Evolutionary conservation across 2,888 invertebrate species (phyloP).

Genomic region (Arctia plantaginis): DNA sequence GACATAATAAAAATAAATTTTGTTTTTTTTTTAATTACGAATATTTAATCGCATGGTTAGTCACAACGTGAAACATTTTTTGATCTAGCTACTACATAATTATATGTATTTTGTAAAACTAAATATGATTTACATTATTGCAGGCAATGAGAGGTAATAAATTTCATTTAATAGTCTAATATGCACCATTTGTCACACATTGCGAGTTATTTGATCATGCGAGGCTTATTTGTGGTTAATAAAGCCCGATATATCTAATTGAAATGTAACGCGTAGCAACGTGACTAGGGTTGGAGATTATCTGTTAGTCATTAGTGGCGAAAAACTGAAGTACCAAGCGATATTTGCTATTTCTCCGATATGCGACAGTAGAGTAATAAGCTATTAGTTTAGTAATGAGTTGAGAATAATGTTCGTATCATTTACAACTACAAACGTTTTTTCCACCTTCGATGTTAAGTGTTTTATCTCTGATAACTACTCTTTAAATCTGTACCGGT

Average conservation of each 20-base stretch:
- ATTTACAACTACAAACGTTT: neutral
- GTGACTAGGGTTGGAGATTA: conserved; percentile 1
- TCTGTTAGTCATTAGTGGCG: conserved; percentile 4
- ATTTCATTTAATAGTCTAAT: conserved; percentile 37
- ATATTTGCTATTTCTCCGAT: conserved; percentile 7
- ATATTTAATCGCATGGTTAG: no score
- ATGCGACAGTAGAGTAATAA: conserved; percentile 5
- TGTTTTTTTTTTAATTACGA: no score
- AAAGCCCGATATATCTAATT: neutral
- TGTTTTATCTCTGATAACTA: conserved; percentile 1
- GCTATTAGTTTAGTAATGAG: conserved; percentile 1
- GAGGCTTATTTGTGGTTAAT: conserved; percentile 27
- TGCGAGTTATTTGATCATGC: neutral
- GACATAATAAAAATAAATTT: no score
- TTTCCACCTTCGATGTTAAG: conserved; percentile 1
- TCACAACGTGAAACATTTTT: neutral
- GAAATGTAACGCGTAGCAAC: conserved; percentile 6
- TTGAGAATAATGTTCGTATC: neutral
- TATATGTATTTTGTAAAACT: neutral
- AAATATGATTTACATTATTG: neutral
- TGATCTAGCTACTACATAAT: neutral
- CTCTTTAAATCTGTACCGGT: neutral
- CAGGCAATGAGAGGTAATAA: conserved; percentile 8
- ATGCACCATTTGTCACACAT: conserved; percentile 37
- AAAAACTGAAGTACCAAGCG: conserved; percentile 1